These are phyloP conservation scores for Chydorus sphaericus DNA, from an alignment of 2,888 invertebrate species.

Conservation along the genomic window DNA sequence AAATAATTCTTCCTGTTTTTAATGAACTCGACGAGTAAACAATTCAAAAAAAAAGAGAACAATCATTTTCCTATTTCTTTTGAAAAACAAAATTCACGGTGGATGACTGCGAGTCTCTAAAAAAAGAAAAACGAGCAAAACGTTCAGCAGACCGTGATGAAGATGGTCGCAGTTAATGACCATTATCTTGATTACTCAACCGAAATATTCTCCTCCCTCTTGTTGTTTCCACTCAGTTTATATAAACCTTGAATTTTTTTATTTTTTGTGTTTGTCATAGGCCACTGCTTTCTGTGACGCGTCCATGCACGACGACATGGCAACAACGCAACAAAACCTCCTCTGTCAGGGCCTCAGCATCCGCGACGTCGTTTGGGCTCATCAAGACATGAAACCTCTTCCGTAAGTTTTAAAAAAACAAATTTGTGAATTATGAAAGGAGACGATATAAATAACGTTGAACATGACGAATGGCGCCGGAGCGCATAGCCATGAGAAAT, in stretches of 20 bases:
- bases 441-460: slow-evolving; percentile 18
- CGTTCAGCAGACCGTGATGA: background rate
- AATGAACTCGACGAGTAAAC: too few species aligned
- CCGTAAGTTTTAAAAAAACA: too few species aligned
- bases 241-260: background rate
- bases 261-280: slow-evolving; percentile 19
- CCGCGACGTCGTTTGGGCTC: slow-evolving; percentile 40
- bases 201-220: background rate
- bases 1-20: too few species aligned
- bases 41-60: slow-evolving; percentile 18
- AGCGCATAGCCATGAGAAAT: background rate
- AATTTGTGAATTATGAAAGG: too few species aligned
- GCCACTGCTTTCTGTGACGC: slow-evolving; percentile 46
- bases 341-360: slow-evolving; percentile 43
- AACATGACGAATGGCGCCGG: background rate
- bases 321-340: slow-evolving; percentile 49
- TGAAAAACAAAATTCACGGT: too few species aligned
- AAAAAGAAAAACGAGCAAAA: slow-evolving; percentile 13
- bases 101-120: too few species aligned
- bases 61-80: slow-evolving; percentile 24
- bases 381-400: slow-evolving; percentile 38
- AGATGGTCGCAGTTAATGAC: too few species aligned
- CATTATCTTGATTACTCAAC: background rate
- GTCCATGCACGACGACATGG: slow-evolving; percentile 41
- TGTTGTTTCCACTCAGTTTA: slow-evolving; percentile 16